Conservation (phyloP, 2,797 vertebrate genomes). For the Oreochromis grahami region DNA sequence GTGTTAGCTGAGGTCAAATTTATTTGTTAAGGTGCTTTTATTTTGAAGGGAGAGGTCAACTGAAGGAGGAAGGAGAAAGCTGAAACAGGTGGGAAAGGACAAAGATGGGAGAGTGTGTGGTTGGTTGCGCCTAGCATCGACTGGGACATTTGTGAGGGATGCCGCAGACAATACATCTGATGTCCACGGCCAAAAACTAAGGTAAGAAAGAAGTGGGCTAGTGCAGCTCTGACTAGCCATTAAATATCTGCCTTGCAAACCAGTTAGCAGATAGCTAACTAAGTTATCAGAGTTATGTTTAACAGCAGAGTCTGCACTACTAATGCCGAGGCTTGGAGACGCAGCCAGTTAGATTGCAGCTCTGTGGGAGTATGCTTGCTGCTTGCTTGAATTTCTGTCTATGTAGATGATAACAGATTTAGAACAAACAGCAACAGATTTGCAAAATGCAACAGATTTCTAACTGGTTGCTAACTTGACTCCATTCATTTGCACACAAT, state of each 20-base stretch:
- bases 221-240: background rate
- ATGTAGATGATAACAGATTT: background rate
- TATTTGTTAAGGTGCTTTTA: background rate
- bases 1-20: background rate
- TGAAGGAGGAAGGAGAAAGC: background rate
- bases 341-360: background rate
- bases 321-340: background rate
- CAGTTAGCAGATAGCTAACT: background rate
- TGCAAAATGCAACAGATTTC: background rate
- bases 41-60: background rate
- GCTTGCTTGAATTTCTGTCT: background rate
- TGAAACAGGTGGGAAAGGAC: background rate
- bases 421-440: background rate
- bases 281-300: background rate
- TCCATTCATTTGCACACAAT: background rate
- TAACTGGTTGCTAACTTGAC: too few relatives aligned
- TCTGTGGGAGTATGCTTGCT: background rate
- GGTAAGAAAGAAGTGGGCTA: background rate
- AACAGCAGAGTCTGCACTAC: background rate
- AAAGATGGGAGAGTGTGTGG: background rate
- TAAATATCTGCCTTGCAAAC: background rate
- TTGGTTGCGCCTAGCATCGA: background rate
- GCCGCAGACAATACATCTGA: background rate
- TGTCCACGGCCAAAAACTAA: background rate
- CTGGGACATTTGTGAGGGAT: background rate